phyloP scores from a whole-genome alignment of 1,140 invertebrate species.

The Phymorhynchus buccinoides region DNA sequence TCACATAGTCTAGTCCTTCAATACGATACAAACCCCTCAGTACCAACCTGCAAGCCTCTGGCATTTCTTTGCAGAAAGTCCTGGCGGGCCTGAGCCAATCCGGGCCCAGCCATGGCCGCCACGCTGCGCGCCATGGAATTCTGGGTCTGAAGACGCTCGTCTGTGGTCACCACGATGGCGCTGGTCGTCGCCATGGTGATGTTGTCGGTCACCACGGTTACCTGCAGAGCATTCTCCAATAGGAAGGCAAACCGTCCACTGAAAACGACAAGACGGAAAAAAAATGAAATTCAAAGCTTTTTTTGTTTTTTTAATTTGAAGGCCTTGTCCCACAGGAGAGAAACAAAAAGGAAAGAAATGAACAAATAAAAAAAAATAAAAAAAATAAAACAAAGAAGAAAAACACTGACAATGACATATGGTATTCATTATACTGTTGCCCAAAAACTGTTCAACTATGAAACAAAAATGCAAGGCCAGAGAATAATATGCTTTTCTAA shows the following conservation, averaged over 20 bases:
- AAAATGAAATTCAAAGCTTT: not conserved
- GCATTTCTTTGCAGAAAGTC: not conserved
- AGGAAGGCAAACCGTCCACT: constrained; percentile 32
- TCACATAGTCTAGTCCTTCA: no score
- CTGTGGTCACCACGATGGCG: constrained; percentile 25
- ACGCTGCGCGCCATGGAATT: not conserved
- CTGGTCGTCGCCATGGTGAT: constrained; percentile 24
- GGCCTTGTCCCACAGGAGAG: no score
- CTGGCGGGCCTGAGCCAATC: constrained; percentile 18
- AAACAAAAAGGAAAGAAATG: no score
- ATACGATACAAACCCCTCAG: no score
- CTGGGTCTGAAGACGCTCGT: not conserved
- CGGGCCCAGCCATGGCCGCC: not conserved
- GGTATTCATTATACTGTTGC: no score
- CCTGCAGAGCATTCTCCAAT: constrained; percentile 26
- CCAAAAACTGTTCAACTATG: no score
- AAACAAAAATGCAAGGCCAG: no score
- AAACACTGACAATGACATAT: no score
- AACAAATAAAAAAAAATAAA: no score
- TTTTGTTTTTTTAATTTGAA: no score
- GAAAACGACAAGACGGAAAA: not conserved
- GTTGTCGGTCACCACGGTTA: constrained; percentile 5
- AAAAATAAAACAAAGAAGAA: no score
- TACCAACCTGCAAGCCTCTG: constrained; percentile 30
- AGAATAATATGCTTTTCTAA: no score